These are phyloP conservation scores for Paedocypris micromegethes DNA, from an alignment of 2,797 vertebrate species.

Conservation along the genomic window DNA sequence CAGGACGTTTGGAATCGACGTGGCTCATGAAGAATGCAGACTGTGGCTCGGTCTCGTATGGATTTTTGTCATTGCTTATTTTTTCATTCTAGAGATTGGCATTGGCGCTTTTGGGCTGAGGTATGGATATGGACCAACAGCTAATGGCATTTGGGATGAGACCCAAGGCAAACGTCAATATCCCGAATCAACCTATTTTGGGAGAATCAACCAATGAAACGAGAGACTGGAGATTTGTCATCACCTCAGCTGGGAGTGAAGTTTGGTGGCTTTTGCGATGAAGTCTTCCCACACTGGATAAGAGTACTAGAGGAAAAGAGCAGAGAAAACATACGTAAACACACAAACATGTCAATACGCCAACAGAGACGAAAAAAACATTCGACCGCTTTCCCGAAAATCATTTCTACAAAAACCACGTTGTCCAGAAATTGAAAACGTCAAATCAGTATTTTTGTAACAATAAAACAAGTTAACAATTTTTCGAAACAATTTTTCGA, in stretches of 20 bases:
- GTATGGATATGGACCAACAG: background rate
- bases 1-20: background rate
- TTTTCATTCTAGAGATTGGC: background rate
- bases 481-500: no score
- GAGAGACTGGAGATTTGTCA: conserved; percentile 25
- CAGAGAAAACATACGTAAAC: background rate
- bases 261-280: conserved; percentile 90
- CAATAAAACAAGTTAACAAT: no score
- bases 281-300: conserved; percentile 78
- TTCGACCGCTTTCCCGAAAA: no score
- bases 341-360: conserved; percentile 12
- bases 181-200: background rate
- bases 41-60: background rate
- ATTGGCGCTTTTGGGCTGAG: background rate
- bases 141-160: background rate
- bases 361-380: background rate
- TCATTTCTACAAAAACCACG: no score
- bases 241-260: conserved; percentile 97
- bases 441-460: no score
- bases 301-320: conserved; percentile 60
- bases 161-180: background rate
- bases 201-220: background rate
- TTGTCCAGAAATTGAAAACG: no score
- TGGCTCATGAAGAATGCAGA: conserved; percentile 1
- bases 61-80: conserved; percentile 2